phyloP scores from a whole-genome alignment of 2,888 invertebrate species.

The Rhynchonema sp. region DNA sequence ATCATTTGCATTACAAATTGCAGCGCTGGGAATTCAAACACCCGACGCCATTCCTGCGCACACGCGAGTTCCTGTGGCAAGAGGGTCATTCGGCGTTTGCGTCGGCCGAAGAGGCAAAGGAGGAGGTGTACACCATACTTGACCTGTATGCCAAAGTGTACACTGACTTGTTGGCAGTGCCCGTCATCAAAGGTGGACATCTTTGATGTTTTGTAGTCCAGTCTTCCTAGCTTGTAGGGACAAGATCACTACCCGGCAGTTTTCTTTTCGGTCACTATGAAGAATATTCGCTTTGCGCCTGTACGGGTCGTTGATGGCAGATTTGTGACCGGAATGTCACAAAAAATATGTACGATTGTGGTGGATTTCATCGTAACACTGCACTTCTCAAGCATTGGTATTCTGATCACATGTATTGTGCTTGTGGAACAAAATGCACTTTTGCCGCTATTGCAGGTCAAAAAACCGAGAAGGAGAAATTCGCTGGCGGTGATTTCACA shows the following conservation, averaged over 20 bases:
- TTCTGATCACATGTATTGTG: no score
- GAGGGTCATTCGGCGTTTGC: slow-evolving; percentile 95
- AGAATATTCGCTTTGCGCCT: no score
- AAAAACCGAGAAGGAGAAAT: slow-evolving; percentile 97
- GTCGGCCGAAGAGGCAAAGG: slow-evolving; percentile 56
- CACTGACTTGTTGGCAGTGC: slow-evolving; percentile 71
- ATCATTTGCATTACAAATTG: no score
- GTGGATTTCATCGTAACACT: no score
- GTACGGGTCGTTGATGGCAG: no score
- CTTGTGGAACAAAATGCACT: no score
- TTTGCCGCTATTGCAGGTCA: no score
- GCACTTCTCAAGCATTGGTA: no score
- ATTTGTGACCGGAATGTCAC: no score
- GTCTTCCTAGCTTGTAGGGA: no score
- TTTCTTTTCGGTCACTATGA: not conserved
- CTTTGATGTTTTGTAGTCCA: no score
- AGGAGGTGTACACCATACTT: slow-evolving; percentile 44
- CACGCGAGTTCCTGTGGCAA: slow-evolving; percentile 97
- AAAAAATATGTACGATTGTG: not conserved
- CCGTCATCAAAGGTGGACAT: slow-evolving; percentile 82
- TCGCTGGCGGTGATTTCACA: slow-evolving; percentile 91
- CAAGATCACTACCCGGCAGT: not conserved
- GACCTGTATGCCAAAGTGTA: slow-evolving; percentile 78
- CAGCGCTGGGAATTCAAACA: slow-evolving; percentile 99
- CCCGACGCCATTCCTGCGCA: slow-evolving; percentile 91